Percentiles rank a stretch among this genome's conserved stretches.
Conservation (phyloP, 2,888 invertebrate species). For the Netelia melanura region DNA sequence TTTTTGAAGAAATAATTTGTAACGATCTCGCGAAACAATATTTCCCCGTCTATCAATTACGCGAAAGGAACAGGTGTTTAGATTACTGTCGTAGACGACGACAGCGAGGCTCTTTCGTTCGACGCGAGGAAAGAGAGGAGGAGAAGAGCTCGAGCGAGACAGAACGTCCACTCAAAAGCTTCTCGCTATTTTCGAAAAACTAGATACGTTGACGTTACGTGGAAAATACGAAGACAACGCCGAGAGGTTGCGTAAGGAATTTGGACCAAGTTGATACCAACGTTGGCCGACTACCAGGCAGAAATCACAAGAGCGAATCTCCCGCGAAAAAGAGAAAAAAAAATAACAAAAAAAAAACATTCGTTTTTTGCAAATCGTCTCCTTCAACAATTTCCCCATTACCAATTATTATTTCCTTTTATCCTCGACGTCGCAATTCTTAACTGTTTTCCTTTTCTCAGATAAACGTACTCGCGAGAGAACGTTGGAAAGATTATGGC, state of each 20-base stretch:
- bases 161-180: neutral
- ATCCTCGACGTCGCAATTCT: neutral
- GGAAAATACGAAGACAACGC: slow-evolving; percentile 15
- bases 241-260: slow-evolving; percentile 63
- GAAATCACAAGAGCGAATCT: slow-evolving; percentile 31
- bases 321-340: neutral
- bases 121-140: neutral
- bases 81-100: slow-evolving; percentile 26
- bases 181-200: slow-evolving; percentile 34
- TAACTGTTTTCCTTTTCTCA: slow-evolving; percentile 76
- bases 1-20: neutral
- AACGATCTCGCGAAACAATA: slow-evolving; percentile 28
- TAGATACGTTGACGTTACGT: neutral
- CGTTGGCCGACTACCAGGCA: slow-evolving; percentile 50
- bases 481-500: slow-evolving; percentile 87
- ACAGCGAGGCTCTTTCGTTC: slow-evolving; percentile 38
- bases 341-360: slow-evolving; percentile 6
- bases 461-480: slow-evolving; percentile 87
- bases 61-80: slow-evolving; percentile 53
- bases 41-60: slow-evolving; percentile 60
- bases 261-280: slow-evolving; percentile 56
- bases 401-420: slow-evolving; percentile 17
- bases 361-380: slow-evolving; percentile 18
- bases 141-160: neutral
- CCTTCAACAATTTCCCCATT: neutral